Conservation (phyloP, 2,113 vertebrate genomes). For the Symphodus melops region DNA sequence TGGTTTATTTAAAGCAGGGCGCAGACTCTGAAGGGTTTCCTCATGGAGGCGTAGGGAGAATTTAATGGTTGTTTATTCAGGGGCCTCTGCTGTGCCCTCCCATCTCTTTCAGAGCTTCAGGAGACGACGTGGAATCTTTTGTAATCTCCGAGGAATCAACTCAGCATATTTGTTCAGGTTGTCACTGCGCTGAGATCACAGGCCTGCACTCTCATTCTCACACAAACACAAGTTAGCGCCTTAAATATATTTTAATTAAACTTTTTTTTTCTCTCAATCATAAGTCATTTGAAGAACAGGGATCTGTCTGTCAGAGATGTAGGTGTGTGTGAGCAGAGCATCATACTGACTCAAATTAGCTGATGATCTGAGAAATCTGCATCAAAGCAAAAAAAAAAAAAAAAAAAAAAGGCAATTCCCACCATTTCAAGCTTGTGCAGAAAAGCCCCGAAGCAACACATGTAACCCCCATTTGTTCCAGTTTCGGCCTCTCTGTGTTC, state of each 20-base stretch:
- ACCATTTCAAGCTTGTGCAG: conserved; percentile 26
- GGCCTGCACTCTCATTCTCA: conserved; percentile 63
- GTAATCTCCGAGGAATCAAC: conserved; percentile 83
- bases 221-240: conserved; percentile 51
- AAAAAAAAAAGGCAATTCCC: conserved; percentile 56
- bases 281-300: background rate
- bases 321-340: conserved; percentile 19
- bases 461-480: conserved; percentile 69
- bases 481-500: conserved; percentile 36
- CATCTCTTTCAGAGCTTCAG: conserved; percentile 78
- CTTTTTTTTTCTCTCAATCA: background rate
- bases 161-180: conserved; percentile 84
- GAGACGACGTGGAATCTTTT: conserved; percentile 83
- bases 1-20: conserved; percentile 52
- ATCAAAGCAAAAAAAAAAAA: too few relatives aligned
- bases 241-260: conserved; percentile 51
- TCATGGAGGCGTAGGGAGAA: conserved; percentile 67
- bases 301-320: conserved; percentile 1
- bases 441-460: conserved; percentile 49
- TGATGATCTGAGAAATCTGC: conserved; percentile 23
- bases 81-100: conserved; percentile 79
- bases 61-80: conserved; percentile 87
- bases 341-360: conserved; percentile 8
- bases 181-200: conserved; percentile 78
- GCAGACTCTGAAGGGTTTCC: conserved; percentile 36